Base-by-base conservation (phyloP, 2,888 invertebrate species). In the Octonoba sinensis region DNA sequence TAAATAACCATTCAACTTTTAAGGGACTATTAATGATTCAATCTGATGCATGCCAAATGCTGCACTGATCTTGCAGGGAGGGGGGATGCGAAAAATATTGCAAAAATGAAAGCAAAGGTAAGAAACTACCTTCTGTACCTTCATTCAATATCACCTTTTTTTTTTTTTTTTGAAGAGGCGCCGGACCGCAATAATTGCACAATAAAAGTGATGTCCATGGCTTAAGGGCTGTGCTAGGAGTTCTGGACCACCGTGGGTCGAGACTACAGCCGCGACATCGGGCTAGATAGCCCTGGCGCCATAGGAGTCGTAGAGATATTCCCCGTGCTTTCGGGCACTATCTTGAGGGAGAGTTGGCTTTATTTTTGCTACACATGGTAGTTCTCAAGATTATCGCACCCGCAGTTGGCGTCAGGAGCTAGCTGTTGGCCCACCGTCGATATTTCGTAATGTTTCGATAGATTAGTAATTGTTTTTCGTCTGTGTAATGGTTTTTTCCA, bases 221-320 rank as follows among this genome's bases (percentile, higher is more conserved):
- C 67, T 67, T 27, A 54, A 54, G 79, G 36, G 36, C 36, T 36
- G 36, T 6, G 36, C 36, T 6, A 27, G 27, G 72, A 27, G 60
- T 24, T 20, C 57, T 20, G 54, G 64, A 64, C 76, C 76, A 64
- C 64, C 64, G 46, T 44, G 46, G 64, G n/a, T 44, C 67, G 57
- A 60, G 67, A 46, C 46, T 46, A n/a, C 72, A 72, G 72, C n/a
- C 59, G 27, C 44, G 51, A 51, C 60, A 36, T 60, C 22, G 51
- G 24, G 44, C 15, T 11, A 77, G 79, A 79, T 79, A 79, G 79
- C 72, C 79, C 57, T 79, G 79, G 79, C 79, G 79, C 79, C 79
- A 67, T 36, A 2, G 27, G 15, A 67, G 79, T 79, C 79, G 79
- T 79, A 73, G 66, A 79, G 73, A 79, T 78, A 73, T 51, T 66